Percentiles rank a stretch among this genome's conserved stretches.
These are phyloP conservation scores for Drosophila subsilvestris DNA, from an alignment of 2,888 invertebrate species.

Conservation along the genomic window DNA sequence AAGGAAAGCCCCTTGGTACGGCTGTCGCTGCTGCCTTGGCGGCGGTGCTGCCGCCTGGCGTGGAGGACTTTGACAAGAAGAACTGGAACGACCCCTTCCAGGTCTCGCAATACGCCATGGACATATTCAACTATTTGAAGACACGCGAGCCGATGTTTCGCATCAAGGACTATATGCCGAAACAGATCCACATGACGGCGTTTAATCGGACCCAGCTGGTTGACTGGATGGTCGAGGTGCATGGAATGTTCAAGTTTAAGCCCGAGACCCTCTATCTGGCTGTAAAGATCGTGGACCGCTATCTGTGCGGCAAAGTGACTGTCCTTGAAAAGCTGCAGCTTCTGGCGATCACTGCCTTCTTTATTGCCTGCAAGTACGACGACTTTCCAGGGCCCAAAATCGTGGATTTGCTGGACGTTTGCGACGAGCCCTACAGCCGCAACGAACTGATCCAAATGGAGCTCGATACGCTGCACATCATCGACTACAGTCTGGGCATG, in stretches of 20 bases:
- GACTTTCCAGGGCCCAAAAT: constrained; percentile 95
- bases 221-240: constrained; percentile 99
- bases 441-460: constrained; percentile 96
- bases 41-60: constrained; percentile 84
- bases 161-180: constrained; percentile 92
- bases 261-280: constrained; percentile 99
- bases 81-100: constrained; percentile 93
- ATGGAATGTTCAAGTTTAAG: constrained; percentile 98
- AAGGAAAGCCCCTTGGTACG: constrained; percentile 12
- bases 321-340: constrained; percentile 94
- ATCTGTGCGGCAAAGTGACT: constrained; percentile 88
- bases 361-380: constrained; percentile 98
- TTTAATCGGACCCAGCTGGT: constrained; percentile 97
- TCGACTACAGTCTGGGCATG: constrained; percentile 96
- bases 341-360: constrained; percentile 95
- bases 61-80: constrained; percentile 93
- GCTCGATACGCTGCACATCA: constrained; percentile 90
- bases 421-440: constrained; percentile 96
- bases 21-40: constrained; percentile 8
- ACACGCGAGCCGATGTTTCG: constrained; percentile 91
- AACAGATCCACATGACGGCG: constrained; percentile 90
- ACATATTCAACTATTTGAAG: constrained; percentile 97
- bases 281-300: constrained; percentile 97
- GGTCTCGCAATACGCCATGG: constrained; percentile 95
- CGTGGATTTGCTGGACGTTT: constrained; percentile 98